Evolutionary conservation across 2,888 invertebrate species (phyloP).

Genomic region (Dione vanillae): DNA sequence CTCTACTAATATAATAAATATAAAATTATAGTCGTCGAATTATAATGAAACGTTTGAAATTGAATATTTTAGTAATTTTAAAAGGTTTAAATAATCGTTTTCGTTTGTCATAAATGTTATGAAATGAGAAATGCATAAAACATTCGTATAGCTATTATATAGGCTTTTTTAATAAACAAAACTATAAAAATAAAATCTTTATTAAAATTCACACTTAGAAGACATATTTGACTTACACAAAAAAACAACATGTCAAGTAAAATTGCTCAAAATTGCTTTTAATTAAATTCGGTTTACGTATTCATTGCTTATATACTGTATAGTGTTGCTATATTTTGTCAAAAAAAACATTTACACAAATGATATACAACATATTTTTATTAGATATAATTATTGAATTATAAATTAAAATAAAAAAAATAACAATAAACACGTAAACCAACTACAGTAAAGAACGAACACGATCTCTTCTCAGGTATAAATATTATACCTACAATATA

Average conservation of each 20-base stretch:
- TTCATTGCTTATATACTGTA: constrained; percentile 14
- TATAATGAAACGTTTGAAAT: no score
- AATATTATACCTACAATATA: constrained; percentile 36
- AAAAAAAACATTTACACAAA: background rate
- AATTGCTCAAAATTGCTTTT: constrained; percentile 67
- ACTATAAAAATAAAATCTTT: constrained; percentile 77
- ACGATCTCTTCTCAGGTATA: constrained; percentile 33
- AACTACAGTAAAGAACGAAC: constrained; percentile 31
- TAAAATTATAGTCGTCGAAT: no score
- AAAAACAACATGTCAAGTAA: constrained; percentile 62
- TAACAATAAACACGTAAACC: constrained; percentile 40
- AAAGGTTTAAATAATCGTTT: no score
- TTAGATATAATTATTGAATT: background rate
- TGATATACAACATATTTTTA: background rate
- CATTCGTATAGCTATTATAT: background rate
- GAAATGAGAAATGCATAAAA: no score
- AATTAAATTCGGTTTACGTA: constrained; percentile 41
- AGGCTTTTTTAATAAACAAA: constrained; percentile 10
- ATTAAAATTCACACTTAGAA: constrained; percentile 80
- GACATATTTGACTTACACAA: constrained; percentile 69
- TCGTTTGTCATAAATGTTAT: no score
- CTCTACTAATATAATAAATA: background rate
- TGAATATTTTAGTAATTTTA: no score
- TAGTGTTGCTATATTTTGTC: constrained; percentile 5
- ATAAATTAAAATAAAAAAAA: background rate